A percentile compares a stretch with the other conserved stretches of the same genome.
Evolutionary conservation across 2,888 invertebrate genomes (phyloP).

Genomic region (Rhyacophila evoluta): DNA sequence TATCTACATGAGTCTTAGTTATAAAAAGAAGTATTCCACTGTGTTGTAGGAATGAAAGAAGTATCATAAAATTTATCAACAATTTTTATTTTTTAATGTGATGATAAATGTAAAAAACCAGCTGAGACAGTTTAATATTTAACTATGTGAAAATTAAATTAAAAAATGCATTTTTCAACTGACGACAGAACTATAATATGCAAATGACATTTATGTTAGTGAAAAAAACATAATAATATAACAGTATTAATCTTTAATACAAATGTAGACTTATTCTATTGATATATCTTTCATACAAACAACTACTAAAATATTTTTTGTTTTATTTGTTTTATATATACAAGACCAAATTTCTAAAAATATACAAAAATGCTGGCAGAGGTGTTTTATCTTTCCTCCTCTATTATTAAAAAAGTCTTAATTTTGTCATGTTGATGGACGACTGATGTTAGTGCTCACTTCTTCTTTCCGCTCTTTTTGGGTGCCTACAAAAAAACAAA

Average conservation of each 20-base stretch:
- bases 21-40: not conserved
- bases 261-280: not conserved
- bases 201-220: too few relatives aligned
- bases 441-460: not conserved
- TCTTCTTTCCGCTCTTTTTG: constrained; percentile 4
- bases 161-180: too few relatives aligned
- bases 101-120: too few relatives aligned
- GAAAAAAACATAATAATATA: too few relatives aligned
- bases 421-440: constrained; percentile 1
- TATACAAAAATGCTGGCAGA: not conserved
- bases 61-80: not conserved
- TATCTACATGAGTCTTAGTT: not conserved
- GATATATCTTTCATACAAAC: not conserved
- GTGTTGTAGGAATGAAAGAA: not conserved
- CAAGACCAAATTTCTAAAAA: not conserved
- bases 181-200: too few relatives aligned
- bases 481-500: not conserved
- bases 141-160: too few relatives aligned
- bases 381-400: not conserved
- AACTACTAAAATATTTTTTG: not conserved
- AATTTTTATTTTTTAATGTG: too few relatives aligned
- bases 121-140: too few relatives aligned
- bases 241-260: too few relatives aligned
- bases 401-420: constrained; percentile 19
- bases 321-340: not conserved